Percentiles rank a stretch among this genome's conserved stretches.
Conservation (phyloP, 2,113 vertebrate genomes). For the Eretmochelys imbricata region DNA sequence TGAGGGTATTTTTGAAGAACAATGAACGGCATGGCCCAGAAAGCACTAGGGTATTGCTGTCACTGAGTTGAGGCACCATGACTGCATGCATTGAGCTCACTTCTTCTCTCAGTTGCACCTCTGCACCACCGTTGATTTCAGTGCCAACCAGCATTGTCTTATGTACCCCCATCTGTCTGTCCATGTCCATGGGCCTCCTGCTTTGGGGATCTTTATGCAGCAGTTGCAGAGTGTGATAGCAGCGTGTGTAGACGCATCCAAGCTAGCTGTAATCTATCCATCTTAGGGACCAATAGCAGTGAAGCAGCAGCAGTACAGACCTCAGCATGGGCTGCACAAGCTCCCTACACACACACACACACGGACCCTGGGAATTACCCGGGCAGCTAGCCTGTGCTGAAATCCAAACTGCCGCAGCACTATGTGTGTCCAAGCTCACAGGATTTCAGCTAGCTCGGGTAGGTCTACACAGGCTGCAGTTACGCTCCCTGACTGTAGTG, state of each 20-base stretch:
- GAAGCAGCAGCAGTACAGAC: neutral
- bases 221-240: neutral
- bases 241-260: neutral
- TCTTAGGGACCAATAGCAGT: neutral
- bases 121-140: fast-evolving
- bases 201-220: neutral
- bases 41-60: neutral
- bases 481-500: neutral
- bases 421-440: neutral
- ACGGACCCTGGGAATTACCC: neutral
- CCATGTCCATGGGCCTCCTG: neutral
- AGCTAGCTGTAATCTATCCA: neutral
- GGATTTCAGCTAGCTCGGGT: neutral
- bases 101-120: neutral
- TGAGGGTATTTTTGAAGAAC: neutral
- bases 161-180: neutral
- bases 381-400: neutral
- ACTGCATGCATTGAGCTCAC: fast-evolving
- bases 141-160: neutral
- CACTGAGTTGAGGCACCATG: fast-evolving
- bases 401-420: neutral
- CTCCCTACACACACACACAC: no score
- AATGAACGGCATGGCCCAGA: neutral
- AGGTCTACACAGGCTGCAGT: neutral
- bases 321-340: no score